phyloP scores from a whole-genome alignment of 2,113 vertebrate genomes.

The Notothenia coriiceps region DNA sequence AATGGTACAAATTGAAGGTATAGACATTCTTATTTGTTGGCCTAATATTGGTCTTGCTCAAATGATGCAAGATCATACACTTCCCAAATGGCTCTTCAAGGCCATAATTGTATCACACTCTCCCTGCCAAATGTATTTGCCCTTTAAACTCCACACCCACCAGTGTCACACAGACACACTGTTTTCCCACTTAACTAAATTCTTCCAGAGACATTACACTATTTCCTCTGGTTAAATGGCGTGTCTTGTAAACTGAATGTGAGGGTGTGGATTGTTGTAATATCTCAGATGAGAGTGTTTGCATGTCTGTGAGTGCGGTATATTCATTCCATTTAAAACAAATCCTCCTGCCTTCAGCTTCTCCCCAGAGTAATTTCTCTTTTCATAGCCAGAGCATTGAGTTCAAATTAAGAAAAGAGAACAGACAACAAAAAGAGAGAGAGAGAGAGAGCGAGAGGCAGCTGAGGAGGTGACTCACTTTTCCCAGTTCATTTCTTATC shows the following conservation, averaged over 20 bases:
- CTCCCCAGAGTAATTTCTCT: background rate
- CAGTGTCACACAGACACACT: background rate
- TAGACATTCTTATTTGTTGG: background rate
- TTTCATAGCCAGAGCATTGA: background rate
- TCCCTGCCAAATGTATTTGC: background rate
- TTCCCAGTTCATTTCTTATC: constrained; percentile 10
- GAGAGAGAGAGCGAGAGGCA: background rate
- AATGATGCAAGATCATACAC: background rate
- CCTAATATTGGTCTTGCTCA: background rate
- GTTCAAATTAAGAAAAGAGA: background rate
- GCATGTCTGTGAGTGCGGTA: background rate
- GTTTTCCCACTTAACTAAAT: background rate
- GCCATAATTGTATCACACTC: background rate
- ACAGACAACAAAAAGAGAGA: background rate
- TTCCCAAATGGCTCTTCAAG: background rate
- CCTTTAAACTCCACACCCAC: background rate
- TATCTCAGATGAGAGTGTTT: background rate
- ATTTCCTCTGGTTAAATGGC: background rate
- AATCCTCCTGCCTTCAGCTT: background rate
- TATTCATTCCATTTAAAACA: no score
- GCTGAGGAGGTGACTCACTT: constrained; percentile 12
- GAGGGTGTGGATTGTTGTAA: background rate
- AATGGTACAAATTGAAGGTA: background rate
- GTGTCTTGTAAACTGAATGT: background rate
- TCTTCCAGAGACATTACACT: background rate